A percentile compares a stretch with the other conserved stretches of the same genome.
These are phyloP conservation scores for Sphyrna mokarran DNA, from an alignment of 2,113 vertebrate genomes.

Conservation along the genomic window DNA sequence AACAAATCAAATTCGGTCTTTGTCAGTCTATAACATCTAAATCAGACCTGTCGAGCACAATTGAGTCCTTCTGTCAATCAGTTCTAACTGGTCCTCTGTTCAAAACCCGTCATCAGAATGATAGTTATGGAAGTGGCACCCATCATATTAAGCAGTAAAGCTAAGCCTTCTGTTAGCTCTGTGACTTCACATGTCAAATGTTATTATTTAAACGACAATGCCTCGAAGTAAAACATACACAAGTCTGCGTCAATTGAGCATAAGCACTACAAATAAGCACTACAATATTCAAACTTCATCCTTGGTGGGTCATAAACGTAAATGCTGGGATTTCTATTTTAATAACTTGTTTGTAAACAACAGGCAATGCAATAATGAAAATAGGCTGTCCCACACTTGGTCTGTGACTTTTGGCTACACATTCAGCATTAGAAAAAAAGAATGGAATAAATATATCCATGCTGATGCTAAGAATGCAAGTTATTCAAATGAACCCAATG, in stretches of 20 bases:
- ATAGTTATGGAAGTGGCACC: slow-evolving; percentile 1
- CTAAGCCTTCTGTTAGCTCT: background rate
- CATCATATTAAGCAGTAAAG: background rate
- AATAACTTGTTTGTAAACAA: background rate
- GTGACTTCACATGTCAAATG: slow-evolving; percentile 4
- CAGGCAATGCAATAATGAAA: background rate
- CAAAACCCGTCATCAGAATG: background rate
- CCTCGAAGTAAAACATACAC: background rate
- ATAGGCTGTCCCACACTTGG: background rate
- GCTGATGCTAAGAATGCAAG: background rate
- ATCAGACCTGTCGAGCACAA: slow-evolving; percentile 14
- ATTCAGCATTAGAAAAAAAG: background rate
- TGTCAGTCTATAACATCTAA: background rate
- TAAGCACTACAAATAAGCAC: background rate
- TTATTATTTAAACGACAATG: slow-evolving; percentile 21
- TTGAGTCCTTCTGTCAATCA: background rate
- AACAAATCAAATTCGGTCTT: background rate
- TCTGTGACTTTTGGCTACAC: background rate
- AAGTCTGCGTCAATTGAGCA: background rate
- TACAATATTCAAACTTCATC: background rate
- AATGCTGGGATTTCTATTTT: background rate
- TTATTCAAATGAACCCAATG: background rate
- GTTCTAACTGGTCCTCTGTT: background rate
- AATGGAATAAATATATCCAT: background rate
- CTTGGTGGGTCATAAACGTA: background rate